These are phyloP conservation scores for Nebria brevicollis DNA, from an alignment of 2,888 invertebrate species.

Conservation along the genomic window DNA sequence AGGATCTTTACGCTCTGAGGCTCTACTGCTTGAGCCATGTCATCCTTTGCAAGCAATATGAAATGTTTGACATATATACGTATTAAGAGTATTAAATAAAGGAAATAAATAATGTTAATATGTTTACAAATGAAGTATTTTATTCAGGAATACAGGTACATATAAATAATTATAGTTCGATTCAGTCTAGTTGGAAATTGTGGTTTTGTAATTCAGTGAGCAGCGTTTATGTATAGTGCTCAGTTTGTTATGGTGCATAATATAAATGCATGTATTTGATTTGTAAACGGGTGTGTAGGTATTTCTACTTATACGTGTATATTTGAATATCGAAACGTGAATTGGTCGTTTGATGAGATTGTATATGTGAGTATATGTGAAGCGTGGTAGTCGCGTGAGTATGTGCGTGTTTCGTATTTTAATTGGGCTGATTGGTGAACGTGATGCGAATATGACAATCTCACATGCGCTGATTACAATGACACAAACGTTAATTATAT, in stretches of 20 bases:
- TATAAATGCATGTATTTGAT: background rate
- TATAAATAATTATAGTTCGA: background rate
- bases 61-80: too few relatives aligned
- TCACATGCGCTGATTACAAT: conserved; percentile 42
- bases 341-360: background rate
- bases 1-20: too few relatives aligned
- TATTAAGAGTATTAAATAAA: too few relatives aligned
- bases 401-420: conserved; percentile 8
- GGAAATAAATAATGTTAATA: too few relatives aligned
- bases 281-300: background rate
- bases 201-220: background rate
- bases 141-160: too few relatives aligned
- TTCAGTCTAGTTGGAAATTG: background rate
- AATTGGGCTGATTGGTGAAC: conserved; percentile 17
- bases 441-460: conserved; percentile 38
- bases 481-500: conserved; percentile 44
- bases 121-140: too few relatives aligned
- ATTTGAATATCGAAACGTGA: background rate
- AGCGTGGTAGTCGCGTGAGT: background rate
- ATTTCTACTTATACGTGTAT: background rate
- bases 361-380: background rate
- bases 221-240: background rate
- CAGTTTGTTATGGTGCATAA: background rate
- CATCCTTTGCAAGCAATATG: too few relatives aligned
- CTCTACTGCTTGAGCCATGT: too few relatives aligned